Base-by-base conservation (phyloP, 2,797 vertebrate species). In the Periparus ater region DNA sequence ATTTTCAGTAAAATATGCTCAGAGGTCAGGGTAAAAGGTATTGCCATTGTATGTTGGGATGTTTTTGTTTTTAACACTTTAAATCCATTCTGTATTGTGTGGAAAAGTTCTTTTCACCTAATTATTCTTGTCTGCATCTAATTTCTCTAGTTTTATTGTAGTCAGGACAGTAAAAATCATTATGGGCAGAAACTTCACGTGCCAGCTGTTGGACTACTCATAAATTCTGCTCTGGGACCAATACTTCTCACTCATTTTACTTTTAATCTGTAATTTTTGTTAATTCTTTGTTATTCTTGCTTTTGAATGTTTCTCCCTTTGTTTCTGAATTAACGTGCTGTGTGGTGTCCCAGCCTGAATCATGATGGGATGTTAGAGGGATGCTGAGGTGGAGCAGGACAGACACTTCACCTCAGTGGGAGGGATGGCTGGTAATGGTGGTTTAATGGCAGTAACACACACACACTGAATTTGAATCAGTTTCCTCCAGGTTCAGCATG, bases 131-230 rank as follows among this genome's bases (percentile, higher is more conserved):
- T 13, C 34, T 87, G 13, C 45, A 14, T 91, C 36, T 78, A 51
- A 85, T 85, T 94, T 87, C 36, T 88, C n/a, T 53, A 32, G 17
- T 92, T 94, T 92, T 92, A 44, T 75, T 19, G 3, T 48, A 79
- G 51, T 29, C 72, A 47, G 70, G 63, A 60, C 38, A 65, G 93
- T 74, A 89, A 93, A 96, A 95, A 70, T 89, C 29, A 17, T 93
- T 84, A 67, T 66, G 60, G 57, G 44, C 65, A 83, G 68, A 63
- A 95, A 57, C 42, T 66, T 90, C 40, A 11, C 29, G 21, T 79
- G 77, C 78, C 95, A 96, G 93, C 85, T 97, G 95, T 74, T 88
- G 53, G 44, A 29, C 76, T 77, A 11, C 63, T 91, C 62, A 17
- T 57, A 66, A 89, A 54, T 81, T 86, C 91, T 91, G 17, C 73